Conservation (phyloP, 2,888 invertebrate species). For the Cheilosia vulpina region DNA sequence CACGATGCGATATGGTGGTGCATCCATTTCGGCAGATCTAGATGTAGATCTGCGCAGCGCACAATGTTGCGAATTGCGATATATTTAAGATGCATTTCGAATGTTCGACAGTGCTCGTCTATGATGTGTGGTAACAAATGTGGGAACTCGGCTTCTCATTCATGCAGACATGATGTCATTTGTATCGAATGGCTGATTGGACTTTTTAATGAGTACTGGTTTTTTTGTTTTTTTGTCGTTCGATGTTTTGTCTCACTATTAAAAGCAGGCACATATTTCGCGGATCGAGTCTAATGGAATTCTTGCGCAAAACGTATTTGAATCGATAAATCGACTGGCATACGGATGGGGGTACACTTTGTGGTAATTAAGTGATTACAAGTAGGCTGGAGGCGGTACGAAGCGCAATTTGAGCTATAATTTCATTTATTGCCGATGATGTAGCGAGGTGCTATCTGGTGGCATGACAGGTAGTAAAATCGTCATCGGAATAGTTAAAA, state of each 20-base stretch:
- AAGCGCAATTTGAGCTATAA: conserved; percentile 2
- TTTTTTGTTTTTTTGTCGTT: conserved; percentile 30
- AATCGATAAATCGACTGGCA: not conserved
- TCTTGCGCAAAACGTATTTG: conserved; percentile 35
- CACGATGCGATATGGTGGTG: conserved; percentile 2
- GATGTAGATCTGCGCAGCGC: conserved; percentile 39
- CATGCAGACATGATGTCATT: conserved; percentile 58
- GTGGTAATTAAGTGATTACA: conserved; percentile 60
- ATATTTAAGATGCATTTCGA: conserved; percentile 47
- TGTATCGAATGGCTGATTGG: conserved; percentile 55
- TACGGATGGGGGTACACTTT: conserved; percentile 11
- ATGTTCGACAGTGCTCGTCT: conserved; percentile 12
- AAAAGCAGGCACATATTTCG: not conserved
- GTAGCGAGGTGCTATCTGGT: not conserved
- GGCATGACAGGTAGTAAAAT: not conserved
- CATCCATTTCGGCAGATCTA: conserved; percentile 68
- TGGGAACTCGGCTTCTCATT: conserved; percentile 42
- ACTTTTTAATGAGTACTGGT: conserved; percentile 62
- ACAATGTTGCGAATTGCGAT: conserved; percentile 42
- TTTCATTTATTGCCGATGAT: conserved; percentile 1
- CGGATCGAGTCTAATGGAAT: conserved; percentile 55
- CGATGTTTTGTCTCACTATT: conserved; percentile 26
- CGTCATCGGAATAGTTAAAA: not conserved
- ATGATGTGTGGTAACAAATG: conserved; percentile 62
- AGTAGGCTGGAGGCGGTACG: conserved; percentile 33